Base-by-base conservation (phyloP, 2,113 vertebrate species). In the Verasper variegatus region DNA sequence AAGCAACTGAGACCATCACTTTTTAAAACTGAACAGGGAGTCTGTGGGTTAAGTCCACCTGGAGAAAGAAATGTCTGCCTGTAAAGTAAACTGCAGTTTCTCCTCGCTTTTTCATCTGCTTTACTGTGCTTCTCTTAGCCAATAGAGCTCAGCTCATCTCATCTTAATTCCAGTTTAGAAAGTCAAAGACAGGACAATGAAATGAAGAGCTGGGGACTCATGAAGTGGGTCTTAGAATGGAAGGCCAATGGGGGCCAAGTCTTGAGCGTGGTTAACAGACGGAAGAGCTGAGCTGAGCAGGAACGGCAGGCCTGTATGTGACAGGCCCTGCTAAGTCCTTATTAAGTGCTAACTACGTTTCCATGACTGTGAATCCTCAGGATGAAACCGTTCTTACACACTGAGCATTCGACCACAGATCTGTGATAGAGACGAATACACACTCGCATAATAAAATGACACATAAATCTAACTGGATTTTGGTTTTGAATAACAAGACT, bases 271-370 rank as follows among this genome's bases (percentile, higher is more conserved):
- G 60, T 78, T 31, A 76, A 82, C 45, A 81, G 54, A 69, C n/a
- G 52, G 71, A 86, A 82, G 58, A 55, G 82, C 74, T 85, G 82
- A 74, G 79, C 65, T 71, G 68, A 71, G 78, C 58, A 62, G 66
- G 56, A 68, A 40, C 57, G 56, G 56, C 61, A 58, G 59, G 5
- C 6, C 3, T 8, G 59, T 47, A 76, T 54, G 66, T 77, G 72
- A 78, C 78, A 71, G n/a, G 55, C 24, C 13, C 60, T 17, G 64
- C 66, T 68, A 71, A 78, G 65, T 68, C 62, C 52, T 67, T 75
- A 68, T 85, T 82, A 82, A 82, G 75, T 27, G 10, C n/a, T 78
- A 79, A 85, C 60, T 35, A 57, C n/a, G 61, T 40, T 45, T 51
- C 82, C 55, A 24, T 31, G 18, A 67, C 63, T 69, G 57, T 55